Evolutionary conservation across 1,140 invertebrate genomes (phyloP), one percentile per base, ranked within the genome.

Genomic region (Atopsyche davidsoni): DNA sequence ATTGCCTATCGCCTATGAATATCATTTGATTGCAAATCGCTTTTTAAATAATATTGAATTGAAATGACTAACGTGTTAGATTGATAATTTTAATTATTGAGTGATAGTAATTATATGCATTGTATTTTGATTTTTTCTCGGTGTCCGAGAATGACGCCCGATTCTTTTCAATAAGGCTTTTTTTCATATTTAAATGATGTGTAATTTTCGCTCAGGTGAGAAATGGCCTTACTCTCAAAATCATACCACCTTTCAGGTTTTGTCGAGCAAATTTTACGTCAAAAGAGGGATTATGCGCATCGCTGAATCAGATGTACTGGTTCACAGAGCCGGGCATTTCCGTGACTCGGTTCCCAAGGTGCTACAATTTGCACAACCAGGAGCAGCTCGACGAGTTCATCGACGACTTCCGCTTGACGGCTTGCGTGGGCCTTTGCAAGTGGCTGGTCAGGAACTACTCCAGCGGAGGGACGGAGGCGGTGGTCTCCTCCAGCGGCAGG

Each of bases 381-480:
- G 92, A 95, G 59, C 92, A 94, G 61, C 79, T 92, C 62, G 79
- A 81, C 53, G 85, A 90, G 49, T 96, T 96, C 62, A 77, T 92
- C 35, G 88, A 94, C 53, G 90, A 96, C 66, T 96, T 88, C 62
- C 83, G 90, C 60, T 72, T 91, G 28, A 93, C 89, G 2, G 86
- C 89, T 4, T 95, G 92, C 61, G 78, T 92, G 45, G 84, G 83
- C 57, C 69, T 92, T 11, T 68, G 95, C 6, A 87, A 89, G 64
- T 86, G 82, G 78, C 67, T 92, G 22, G 73, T 81, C 0, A 70
- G 76, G 24, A 77, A 74, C 42, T 72, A 79, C 21, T 73, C 80
- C 51, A 69, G 62, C 1, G 69, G 76, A 24, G 78, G 77, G 21
- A 75, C 79, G 52, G 72, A 79, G 46, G 66, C 67, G 0, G 64